Evolutionary conservation across 1,140 invertebrate species (phyloP), one percentile per base, ranked within the genome.

Genomic region (Agrypnia vestita): DNA sequence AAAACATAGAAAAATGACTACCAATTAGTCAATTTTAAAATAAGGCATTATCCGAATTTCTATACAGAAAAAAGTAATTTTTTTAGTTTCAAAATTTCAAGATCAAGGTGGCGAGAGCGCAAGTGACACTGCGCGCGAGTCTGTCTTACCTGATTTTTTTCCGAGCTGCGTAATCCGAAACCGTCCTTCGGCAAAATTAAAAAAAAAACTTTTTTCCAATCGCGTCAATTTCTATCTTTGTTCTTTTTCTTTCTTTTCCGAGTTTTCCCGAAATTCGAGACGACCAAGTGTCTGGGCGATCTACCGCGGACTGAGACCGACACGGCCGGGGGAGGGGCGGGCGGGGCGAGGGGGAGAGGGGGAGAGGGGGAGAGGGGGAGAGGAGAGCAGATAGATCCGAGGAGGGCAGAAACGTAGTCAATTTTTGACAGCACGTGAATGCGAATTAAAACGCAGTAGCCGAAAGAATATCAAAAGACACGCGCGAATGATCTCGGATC

Each of bases 111-210:
- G 8, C 15, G 8, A 21, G 17, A 15, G 55, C 55, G 55, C 21
- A 21, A 59, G 15, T 3, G 15, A 19, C 53, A 56, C 53, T 13
- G 15, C 53, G 7, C 25, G 64, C 46, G 46, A 69, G 44, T 47
- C 44, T 13, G 46, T 69, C 64, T 69, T 12, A 69, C 64, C 64
- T 15, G 35, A n/a, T n/a, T 12, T n/a, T 13, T 13, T 35, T 69
- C 25, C 25, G 43, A 47, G 35, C 35, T 15, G 0, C 8, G 64
- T 69, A 69, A 69, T 69, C 64, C 64, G 64, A 69, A 69, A 69
- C 64, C 44, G 19, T 3, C 6, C 11, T 19, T 10, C 15, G 15
- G 4, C 11, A 44, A 46, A 69, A 7, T 13, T 17, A 62, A 62
- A 62, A 10, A n/a, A 11, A 10, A 17, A 21, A 47, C n/a, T 4